These are phyloP conservation scores for Euspilapteryx auroguttella DNA, from an alignment of 2,888 invertebrate species.

Conservation along the genomic window DNA sequence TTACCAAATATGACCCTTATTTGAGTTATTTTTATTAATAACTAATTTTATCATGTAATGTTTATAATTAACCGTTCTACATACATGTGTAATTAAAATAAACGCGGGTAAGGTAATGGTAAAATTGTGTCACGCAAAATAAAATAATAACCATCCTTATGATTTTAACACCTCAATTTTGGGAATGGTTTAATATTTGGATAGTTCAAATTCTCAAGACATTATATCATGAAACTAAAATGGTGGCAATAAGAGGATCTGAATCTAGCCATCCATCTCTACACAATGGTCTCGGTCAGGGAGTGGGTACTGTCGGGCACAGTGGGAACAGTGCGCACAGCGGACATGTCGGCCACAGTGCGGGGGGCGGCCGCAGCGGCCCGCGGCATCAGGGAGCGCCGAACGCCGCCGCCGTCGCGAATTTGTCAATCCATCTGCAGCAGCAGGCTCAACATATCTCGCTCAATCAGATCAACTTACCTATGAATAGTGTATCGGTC, in stretches of 20 bases:
- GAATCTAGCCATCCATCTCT: constrained; percentile 30
- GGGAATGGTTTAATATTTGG: constrained; percentile 56
- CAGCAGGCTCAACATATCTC: constrained; percentile 23
- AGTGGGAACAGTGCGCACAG: neutral
- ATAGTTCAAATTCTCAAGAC: constrained; percentile 44
- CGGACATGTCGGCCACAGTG: constrained; percentile 25
- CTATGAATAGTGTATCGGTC: constrained; percentile 28
- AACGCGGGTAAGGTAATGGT: neutral
- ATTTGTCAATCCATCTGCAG: constrained; percentile 33
- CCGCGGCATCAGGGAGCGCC: too few relatives aligned
- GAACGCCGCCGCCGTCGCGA: constrained; percentile 34
- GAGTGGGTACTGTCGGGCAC: constrained; percentile 9
- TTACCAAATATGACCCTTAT: too few relatives aligned
- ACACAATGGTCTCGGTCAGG: constrained; percentile 33
- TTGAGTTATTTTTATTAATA: too few relatives aligned
- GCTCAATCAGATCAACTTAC: constrained; percentile 28
- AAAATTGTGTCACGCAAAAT: too few relatives aligned
- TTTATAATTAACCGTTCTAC: too few relatives aligned
- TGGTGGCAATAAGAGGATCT: constrained; percentile 46
- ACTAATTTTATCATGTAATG: too few relatives aligned
- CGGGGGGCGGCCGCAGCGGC: too few relatives aligned
- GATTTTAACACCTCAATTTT: constrained; percentile 40
- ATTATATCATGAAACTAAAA: constrained; percentile 53
- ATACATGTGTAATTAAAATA: neutral
- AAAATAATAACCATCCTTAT: too few relatives aligned